Conservation (phyloP, 2,113 vertebrate species). For the Noturus placidus region DNA sequence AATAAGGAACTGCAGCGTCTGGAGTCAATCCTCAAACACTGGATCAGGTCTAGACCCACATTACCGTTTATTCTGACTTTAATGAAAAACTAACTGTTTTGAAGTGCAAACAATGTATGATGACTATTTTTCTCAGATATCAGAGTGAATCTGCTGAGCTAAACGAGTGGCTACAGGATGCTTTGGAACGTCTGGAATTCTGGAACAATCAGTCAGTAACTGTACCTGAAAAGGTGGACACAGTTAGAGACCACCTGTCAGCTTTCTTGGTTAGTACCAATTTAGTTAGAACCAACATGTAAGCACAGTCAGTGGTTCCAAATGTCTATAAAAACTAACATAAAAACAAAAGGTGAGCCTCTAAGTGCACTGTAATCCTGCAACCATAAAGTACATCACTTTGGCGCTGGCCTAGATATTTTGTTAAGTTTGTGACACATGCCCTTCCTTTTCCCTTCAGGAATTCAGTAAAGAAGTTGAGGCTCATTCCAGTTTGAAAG, state of each 20-base stretch:
- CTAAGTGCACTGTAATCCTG: not conserved
- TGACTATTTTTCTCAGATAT: slow-evolving; percentile 73
- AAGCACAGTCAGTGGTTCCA: not conserved
- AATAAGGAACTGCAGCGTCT: slow-evolving; percentile 90
- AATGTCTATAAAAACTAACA: not conserved
- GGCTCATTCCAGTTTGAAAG: slow-evolving; percentile 84
- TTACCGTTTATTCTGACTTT: not conserved
- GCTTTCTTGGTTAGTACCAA: slow-evolving; percentile 85
- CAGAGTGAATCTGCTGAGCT: slow-evolving; percentile 85
- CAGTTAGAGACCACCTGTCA: slow-evolving; percentile 87
- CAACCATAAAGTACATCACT: not conserved
- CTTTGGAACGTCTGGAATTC: slow-evolving; percentile 85
- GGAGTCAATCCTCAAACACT: slow-evolving; percentile 90
- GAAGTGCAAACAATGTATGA: not conserved
- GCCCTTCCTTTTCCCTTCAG: slow-evolving; percentile 62
- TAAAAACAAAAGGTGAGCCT: not conserved
- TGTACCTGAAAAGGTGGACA: slow-evolving; percentile 91
- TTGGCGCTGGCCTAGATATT: not conserved
- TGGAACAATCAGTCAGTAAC: slow-evolving; percentile 93
- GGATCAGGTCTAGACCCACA: slow-evolving; percentile 59
- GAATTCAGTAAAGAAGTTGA: slow-evolving; percentile 98
- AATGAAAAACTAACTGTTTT: not conserved
- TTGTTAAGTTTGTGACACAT: not conserved
- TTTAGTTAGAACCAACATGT: not conserved
- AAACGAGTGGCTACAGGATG: slow-evolving; percentile 84